Evolutionary conservation across 2,888 invertebrate genomes (phyloP).

Genomic region (Drosophila colorata): DNA sequence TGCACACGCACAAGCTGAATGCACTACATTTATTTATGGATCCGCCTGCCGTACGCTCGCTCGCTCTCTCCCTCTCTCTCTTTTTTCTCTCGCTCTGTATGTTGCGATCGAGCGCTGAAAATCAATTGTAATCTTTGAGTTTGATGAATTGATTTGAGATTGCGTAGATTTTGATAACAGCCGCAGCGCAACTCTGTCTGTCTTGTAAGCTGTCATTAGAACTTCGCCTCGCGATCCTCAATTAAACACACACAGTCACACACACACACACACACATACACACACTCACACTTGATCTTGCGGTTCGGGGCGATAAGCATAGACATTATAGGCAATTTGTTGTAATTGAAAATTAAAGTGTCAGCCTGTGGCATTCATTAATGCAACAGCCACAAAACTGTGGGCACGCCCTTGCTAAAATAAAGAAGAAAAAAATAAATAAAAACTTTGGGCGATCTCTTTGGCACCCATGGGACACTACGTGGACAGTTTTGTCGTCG

Average conservation of each 20-base stretch:
- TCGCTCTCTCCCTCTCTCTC: conserved; percentile 5
- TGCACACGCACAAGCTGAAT: conserved; percentile 68
- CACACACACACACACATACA: conserved; percentile 5
- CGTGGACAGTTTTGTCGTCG: conserved; percentile 75
- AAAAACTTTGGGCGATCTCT: conserved; percentile 4
- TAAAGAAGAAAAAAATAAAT: neutral
- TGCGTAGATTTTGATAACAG: conserved; percentile 71
- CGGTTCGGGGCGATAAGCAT: conserved; percentile 76
- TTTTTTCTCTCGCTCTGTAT: neutral
- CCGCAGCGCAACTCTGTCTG: conserved; percentile 5
- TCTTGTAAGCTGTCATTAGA: conserved; percentile 74
- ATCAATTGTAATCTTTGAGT: conserved; percentile 77
- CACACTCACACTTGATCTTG: conserved; percentile 7
- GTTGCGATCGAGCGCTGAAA: conserved; percentile 41
- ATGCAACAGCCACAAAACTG: conserved; percentile 56
- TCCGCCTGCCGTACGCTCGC: conserved; percentile 67
- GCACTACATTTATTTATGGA: conserved; percentile 83
- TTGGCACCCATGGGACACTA: conserved; percentile 5
- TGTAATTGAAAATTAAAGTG: conserved; percentile 82
- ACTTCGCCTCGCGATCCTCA: conserved; percentile 22
- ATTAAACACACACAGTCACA: conserved; percentile 28
- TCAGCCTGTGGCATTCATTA: conserved; percentile 80
- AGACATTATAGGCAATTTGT: conserved; percentile 81
- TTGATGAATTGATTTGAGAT: conserved; percentile 83
- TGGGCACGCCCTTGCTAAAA: conserved; percentile 40